Evolutionary conservation across 1,140 invertebrate species (phyloP).

Genomic region (Ladona fulva): DNA sequence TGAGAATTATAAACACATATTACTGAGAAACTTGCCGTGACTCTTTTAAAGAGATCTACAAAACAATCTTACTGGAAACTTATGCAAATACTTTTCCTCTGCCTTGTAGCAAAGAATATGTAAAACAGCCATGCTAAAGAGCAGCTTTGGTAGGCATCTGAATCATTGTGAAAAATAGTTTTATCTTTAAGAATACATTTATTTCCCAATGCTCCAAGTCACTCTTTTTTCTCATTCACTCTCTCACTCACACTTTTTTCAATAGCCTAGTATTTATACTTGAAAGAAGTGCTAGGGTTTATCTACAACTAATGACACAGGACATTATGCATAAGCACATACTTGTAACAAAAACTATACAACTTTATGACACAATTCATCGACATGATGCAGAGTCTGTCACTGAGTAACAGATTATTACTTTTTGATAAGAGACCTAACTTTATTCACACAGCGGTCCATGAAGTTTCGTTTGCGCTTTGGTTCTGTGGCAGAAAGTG

Average conservation of each 20-base stretch:
- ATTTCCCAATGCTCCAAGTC: background rate
- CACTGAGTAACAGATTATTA: background rate
- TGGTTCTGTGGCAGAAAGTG: slow-evolving; percentile 32
- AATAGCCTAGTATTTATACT: background rate
- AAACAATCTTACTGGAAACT: background rate
- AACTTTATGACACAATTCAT: background rate
- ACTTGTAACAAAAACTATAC: background rate
- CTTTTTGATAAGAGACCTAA: slow-evolving; percentile 59
- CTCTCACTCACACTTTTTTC: background rate
- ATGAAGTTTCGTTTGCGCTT: slow-evolving; percentile 63
- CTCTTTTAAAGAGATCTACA: background rate
- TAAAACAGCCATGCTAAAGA: background rate
- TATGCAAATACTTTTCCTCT: background rate
- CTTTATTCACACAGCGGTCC: slow-evolving; percentile 67
- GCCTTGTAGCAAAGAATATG: background rate
- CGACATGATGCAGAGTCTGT: background rate
- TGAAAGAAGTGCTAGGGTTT: background rate
- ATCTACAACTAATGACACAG: background rate
- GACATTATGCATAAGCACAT: background rate
- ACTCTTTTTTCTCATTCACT: background rate
- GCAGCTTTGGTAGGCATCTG: background rate
- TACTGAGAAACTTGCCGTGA: background rate
- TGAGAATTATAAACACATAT: background rate
- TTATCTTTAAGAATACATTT: background rate
- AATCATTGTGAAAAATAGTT: background rate